These are phyloP conservation scores for Heliopora coerulea DNA, from an alignment of 92 coral and sea anemone species.

Conservation along the genomic window DNA sequence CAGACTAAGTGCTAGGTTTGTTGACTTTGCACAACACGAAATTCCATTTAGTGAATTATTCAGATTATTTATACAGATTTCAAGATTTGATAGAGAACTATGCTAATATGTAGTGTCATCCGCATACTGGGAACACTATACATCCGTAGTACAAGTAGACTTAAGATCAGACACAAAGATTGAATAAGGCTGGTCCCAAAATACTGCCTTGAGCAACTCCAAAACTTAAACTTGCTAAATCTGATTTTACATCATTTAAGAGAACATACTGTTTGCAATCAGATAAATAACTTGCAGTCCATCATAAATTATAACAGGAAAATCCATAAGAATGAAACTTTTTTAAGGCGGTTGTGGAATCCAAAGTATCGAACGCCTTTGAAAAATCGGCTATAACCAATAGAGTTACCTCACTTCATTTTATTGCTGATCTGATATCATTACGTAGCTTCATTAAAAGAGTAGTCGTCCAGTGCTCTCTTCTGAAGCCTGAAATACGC, in stretches of 20 bases:
- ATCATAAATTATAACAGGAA: neutral
- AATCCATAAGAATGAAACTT: conserved; percentile 19
- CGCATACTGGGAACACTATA: too few species aligned
- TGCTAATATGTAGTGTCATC: too few species aligned
- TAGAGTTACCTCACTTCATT: too few species aligned
- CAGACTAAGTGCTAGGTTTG: too few species aligned
- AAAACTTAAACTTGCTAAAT: conserved; percentile 17
- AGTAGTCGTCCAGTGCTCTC: too few species aligned
- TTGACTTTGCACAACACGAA: too few species aligned
- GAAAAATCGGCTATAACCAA: neutral
- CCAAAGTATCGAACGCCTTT: conserved; percentile 33
- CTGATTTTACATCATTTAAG: conserved; percentile 34
- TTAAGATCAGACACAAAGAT: too few species aligned
- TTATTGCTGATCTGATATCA: neutral
- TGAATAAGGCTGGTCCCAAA: conserved; percentile 42
- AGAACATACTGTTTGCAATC: conserved; percentile 35
- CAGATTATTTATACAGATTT: too few species aligned
- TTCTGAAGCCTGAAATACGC: too few species aligned
- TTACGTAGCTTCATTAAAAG: conserved; percentile 26
- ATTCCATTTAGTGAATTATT: too few species aligned
- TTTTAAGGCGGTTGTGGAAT: conserved; percentile 13
- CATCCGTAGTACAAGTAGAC: too few species aligned
- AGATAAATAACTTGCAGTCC: conserved; percentile 23
- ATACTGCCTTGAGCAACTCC: conserved; percentile 44
- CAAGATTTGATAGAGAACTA: too few species aligned